Evolutionary conservation across 2,113 vertebrate species (phyloP).

Genomic region (Sciurus niger): DNA sequence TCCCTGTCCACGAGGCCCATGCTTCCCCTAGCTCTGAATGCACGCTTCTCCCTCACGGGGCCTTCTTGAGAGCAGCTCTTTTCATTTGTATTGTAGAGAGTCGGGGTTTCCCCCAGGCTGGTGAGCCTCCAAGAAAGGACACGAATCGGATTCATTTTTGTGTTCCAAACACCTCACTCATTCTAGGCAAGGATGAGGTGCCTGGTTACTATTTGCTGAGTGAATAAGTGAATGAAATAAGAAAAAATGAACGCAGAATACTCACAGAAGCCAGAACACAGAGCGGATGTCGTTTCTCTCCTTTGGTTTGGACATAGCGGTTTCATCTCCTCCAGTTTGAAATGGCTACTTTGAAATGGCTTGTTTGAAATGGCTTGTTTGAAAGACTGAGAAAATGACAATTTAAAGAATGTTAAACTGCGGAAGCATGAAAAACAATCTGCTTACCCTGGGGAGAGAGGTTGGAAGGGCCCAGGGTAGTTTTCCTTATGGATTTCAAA

Average conservation of each 20-base stretch:
- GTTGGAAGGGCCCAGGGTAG: neutral
- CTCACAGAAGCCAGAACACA: neutral
- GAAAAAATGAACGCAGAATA: neutral
- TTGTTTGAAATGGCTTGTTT: constrained; percentile 62
- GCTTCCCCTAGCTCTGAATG: neutral
- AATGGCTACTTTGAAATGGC: neutral
- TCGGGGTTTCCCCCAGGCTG: neutral
- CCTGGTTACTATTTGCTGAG: neutral
- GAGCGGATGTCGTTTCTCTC: neutral
- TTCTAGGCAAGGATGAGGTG: neutral
- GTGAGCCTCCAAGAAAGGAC: neutral
- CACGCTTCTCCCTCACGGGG: neutral
- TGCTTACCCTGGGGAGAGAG: neutral
- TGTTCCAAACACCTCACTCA: neutral
- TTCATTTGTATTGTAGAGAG: neutral
- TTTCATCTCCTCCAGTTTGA: constrained; percentile 5
- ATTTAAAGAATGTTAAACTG: constrained; percentile 14
- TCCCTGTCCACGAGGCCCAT: neutral
- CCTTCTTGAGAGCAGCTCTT: neutral
- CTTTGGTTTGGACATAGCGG: neutral
- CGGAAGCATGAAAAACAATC: neutral
- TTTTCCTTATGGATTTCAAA: constrained; percentile 43
- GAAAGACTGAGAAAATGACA: neutral
- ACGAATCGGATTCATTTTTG: neutral
- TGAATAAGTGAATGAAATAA: neutral